These are phyloP conservation scores for Blomia tropicalis DNA, from an alignment of 2,888 invertebrate genomes.

Conservation along the genomic window DNA sequence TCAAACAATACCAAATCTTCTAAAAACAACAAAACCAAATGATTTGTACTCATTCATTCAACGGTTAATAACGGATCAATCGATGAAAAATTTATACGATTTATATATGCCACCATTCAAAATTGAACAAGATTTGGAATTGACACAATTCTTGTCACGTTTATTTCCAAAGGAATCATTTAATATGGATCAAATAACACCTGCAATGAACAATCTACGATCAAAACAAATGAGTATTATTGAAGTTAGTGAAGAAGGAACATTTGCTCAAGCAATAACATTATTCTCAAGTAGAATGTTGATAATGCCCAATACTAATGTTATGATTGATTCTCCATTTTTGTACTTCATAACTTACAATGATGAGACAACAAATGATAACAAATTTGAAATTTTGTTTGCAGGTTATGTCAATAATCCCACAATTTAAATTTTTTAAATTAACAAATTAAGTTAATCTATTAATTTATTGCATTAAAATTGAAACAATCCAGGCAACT, in stretches of 20 bases:
- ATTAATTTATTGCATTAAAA: neutral
- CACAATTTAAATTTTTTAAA: neutral
- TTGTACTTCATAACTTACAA: neutral
- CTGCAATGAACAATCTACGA: neutral
- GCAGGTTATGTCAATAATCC: neutral
- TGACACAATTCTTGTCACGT: neutral
- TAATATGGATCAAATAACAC: neutral
- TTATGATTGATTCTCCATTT: neutral
- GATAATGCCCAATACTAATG: neutral
- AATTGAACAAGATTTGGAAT: neutral
- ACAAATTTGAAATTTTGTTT: neutral
- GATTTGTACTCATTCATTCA: neutral
- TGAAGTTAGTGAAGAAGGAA: neutral
- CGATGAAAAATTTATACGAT: neutral
- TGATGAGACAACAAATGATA: neutral
- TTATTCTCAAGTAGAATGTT: neutral
- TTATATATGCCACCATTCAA: neutral
- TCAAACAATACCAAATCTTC: neutral
- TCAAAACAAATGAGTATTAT: neutral
- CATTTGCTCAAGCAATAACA: neutral
- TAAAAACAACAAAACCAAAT: neutral
- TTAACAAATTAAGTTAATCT: too few relatives aligned
- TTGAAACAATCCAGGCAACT: conserved; percentile 26
- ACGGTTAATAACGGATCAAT: neutral
- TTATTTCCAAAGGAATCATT: neutral